Conservation (phyloP, 2,888 invertebrate species). For the Meliscaeva auricollis region DNA sequence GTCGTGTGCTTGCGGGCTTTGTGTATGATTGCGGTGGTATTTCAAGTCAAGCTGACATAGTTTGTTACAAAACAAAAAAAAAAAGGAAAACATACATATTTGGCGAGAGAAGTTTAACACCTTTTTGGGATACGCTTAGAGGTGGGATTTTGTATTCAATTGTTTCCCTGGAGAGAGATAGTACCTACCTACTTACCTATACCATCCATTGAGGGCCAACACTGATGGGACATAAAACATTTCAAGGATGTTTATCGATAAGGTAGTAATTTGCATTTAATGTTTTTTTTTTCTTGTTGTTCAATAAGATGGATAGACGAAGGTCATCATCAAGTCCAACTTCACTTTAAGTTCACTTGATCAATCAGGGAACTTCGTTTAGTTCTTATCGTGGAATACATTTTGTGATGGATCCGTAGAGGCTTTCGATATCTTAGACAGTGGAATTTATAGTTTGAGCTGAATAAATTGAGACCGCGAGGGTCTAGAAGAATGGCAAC, state of each 20-base stretch:
- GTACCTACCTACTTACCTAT: no score
- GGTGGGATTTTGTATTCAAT: constrained; percentile 54
- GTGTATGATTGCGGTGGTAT: constrained; percentile 66
- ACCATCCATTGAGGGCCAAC: neutral
- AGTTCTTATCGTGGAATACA: no score
- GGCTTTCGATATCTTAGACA: no score
- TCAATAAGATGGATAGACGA: neutral
- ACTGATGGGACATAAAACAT: constrained; percentile 21
- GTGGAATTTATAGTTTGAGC: no score
- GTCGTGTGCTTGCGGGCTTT: constrained; percentile 52
- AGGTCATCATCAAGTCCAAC: neutral
- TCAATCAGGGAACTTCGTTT: neutral
- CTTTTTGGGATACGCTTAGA: constrained; percentile 66
- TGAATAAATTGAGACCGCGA: no score
- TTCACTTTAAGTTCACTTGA: neutral
- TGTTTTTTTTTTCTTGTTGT: neutral
- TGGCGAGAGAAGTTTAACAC: constrained; percentile 73
- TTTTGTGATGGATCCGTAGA: no score
- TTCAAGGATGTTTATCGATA: constrained; percentile 19
- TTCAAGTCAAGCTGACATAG: constrained; percentile 70
- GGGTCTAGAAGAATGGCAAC: no score
- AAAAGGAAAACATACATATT: constrained; percentile 32
- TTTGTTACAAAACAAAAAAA: constrained; percentile 47
- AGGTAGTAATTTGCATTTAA: constrained; percentile 13
- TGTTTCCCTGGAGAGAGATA: constrained; percentile 42